Base-by-base conservation (phyloP, 2,797 vertebrate genomes). In the Botia almorhae region DNA sequence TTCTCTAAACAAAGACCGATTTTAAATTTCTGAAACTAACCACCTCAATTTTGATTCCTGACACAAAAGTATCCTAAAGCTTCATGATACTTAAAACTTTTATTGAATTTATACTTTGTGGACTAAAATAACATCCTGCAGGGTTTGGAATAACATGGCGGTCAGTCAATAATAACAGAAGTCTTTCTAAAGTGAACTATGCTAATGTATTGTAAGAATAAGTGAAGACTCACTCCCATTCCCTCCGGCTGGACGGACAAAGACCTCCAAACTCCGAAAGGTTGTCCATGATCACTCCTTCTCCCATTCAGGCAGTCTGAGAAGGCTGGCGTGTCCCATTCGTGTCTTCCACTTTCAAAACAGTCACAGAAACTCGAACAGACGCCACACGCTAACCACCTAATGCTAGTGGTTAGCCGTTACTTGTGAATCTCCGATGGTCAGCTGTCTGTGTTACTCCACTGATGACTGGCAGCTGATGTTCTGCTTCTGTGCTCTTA, bases 281-380 rank as follows among this genome's bases (percentile, higher is more conserved):
- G 88, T 93, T 94, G 90, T 95, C 94, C 94, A 95, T 95, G 73
- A 82, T 94, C 92, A 93, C 90, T 90, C 93, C 93, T 88, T 91
- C 92, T 93, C 91, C 93, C 92, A 91, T 82, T 91, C 89, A 90
- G 91, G 87, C 86, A 86, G 87, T 90, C 88, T 87, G 82, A 88
- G 84, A 84, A 88, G 85, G 91, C 91, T 91, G 85, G 55, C 51
- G 87, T 86, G 86, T 92, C 91, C 93, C 93, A 94, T 94, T 84
- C 84, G 91, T 51, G 78, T 89, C 72, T 78, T 87, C 81, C 84
- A 86, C 19, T 65, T 85, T 85, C 79, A 80, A 88, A 86, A 69
- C 75, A 13, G 74, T 83, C 74, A 80, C 68, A 67, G 76, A 86
- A 88, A 88, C 60, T 12, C 82, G 84, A 88, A 12, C 19, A 50